phyloP scores from a whole-genome alignment of 1,140 invertebrate genomes.

The Leptinotarsa defecta region DNA sequence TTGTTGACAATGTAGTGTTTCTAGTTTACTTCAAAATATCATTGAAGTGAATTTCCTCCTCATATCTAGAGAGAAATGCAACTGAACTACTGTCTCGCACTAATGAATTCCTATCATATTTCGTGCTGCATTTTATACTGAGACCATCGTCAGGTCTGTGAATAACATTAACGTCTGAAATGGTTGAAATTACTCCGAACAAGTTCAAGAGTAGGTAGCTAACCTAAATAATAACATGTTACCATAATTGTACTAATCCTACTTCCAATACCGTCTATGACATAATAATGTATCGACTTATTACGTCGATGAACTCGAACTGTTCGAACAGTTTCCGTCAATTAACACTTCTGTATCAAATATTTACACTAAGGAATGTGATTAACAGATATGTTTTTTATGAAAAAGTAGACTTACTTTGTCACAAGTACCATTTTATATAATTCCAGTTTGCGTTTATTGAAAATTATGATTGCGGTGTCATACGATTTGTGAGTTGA shows the following conservation, averaged over 20 bases:
- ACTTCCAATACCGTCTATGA: constrained; percentile 32
- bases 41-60: background rate
- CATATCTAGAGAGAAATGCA: background rate
- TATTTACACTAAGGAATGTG: background rate
- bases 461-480: background rate
- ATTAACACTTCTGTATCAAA: background rate
- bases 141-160: constrained; percentile 19
- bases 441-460: background rate
- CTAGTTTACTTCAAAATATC: no score
- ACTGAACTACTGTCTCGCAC: background rate
- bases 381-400: no score
- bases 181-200: constrained; percentile 31
- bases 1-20: no score
- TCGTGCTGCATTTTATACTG: constrained; percentile 20
- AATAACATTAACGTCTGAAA: constrained; percentile 33
- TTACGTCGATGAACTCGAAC: constrained; percentile 7
- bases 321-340: constrained; percentile 3
- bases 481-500: background rate
- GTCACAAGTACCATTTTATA: no score
- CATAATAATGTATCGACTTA: constrained; percentile 29
- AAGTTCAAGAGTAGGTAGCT: constrained; percentile 33
- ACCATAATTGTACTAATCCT: constrained; percentile 37
- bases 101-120: constrained; percentile 28
- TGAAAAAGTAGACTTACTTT: no score
- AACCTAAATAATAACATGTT: constrained; percentile 37